Base-by-base conservation (phyloP, 2,888 invertebrate genomes). In the Cheilosia grossa region DNA sequence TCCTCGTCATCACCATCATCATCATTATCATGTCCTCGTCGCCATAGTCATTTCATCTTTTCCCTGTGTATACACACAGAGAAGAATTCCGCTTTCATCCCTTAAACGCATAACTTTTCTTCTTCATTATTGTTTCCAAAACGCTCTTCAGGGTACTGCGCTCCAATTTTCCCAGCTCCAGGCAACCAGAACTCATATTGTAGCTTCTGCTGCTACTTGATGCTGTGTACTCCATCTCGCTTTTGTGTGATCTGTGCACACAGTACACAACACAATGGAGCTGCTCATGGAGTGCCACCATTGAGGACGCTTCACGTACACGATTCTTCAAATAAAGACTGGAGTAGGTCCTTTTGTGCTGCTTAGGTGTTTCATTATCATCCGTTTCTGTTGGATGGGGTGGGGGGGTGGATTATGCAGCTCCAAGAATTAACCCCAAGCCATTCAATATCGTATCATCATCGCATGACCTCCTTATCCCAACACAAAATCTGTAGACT, bases 361-460 rank as follows among this genome's bases (percentile, higher is more conserved):
- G 64, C 74, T 80, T 75, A 85, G 81, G 85, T 85, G 85, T 85
- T 85, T 85, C 85, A 85, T 85, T 85, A 85, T 85, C 85, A 85
- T 85, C 85, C 66, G 72, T 59, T 63, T 19, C 17, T 61, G 54
- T 70, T 66, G 37, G 54, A 61, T 7, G 19, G 9, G 47, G 4
- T 9, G 13, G 6, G 9, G 19, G 30, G 37, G 6, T 21, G 59
- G 81, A 75, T 85, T 69, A 81, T 85, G 70, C 80, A 56, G 63
- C 67, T 72, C 44, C 44, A 54, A 59, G 53, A 61, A 82, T 63
- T 78, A 69, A 82, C 82, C 78, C 78, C 53, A 63, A 82, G 82
- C 66, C 67, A 80, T 83, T 80, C 80, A 83, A 83, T 83, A 83
- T 80, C 81, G 66, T 81, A 85, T 81, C 85, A 61, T 81, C 75